Percentiles rank a stretch among this genome's conserved stretches.
phyloP scores from a whole-genome alignment of 2,888 invertebrate species.

The Geophilus truncorum region DNA sequence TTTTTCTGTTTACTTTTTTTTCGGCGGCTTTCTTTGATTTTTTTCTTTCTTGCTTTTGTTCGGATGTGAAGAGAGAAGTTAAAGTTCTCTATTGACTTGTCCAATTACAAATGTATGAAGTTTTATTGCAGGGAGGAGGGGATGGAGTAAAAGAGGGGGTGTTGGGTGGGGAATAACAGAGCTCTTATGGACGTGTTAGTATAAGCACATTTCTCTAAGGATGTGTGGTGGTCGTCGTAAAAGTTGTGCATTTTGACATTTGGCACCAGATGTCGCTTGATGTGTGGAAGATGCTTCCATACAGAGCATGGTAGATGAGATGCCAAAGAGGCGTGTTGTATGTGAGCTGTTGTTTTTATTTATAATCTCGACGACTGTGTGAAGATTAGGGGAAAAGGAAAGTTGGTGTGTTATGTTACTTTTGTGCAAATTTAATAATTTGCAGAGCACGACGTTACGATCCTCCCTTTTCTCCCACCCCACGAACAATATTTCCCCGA shows the following conservation, averaged over 20 bases:
- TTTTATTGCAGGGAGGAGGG: neutral
- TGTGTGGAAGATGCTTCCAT: constrained; percentile 32
- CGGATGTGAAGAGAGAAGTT: neutral
- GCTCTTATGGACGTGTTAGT: neutral
- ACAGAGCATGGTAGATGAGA: neutral
- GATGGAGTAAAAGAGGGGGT: neutral
- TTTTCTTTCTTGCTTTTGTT: constrained; percentile 1
- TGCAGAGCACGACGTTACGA: constrained; percentile 33
- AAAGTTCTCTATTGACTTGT: neutral
- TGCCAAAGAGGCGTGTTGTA: neutral
- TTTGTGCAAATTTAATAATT: constrained; percentile 34
- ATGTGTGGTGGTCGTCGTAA: constrained; percentile 25
- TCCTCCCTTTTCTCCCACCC: neutral
- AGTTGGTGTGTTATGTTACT: constrained; percentile 19
- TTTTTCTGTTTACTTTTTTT: neutral
- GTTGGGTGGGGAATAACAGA: neutral
- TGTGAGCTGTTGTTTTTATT: constrained; percentile 30
- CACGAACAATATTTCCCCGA: neutral
- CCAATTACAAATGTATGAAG: constrained; percentile 32
- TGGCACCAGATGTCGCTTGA: constrained; percentile 35
- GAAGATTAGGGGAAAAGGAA: neutral
- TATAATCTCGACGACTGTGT: constrained; percentile 28
- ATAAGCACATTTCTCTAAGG: neutral
- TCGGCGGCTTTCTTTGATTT: neutral
- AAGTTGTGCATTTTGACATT: constrained; percentile 33